Percentiles rank a stretch among this genome's conserved stretches.
Conservation (phyloP, 2,888 invertebrate species). For the Philopedon plagiatum region DNA sequence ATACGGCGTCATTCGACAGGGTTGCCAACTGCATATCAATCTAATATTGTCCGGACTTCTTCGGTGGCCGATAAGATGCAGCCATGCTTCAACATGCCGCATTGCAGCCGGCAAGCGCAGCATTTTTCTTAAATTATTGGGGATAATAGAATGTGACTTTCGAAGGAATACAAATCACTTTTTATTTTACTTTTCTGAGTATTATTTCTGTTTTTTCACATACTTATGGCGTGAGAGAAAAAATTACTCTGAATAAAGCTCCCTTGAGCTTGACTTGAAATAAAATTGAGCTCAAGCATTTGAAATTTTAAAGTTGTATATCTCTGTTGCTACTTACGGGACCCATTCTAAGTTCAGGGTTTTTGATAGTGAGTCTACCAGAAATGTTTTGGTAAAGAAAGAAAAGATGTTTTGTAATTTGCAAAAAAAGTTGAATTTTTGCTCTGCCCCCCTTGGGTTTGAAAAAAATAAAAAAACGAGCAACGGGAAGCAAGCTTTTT, state of each 20-base stretch:
- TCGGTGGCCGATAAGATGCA: slow-evolving; percentile 59
- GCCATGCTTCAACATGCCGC: slow-evolving; percentile 65
- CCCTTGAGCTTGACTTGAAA: too few relatives aligned
- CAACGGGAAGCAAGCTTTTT: too few relatives aligned
- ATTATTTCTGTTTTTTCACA: not conserved
- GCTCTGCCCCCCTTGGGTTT: too few relatives aligned
- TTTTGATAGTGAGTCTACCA: too few relatives aligned
- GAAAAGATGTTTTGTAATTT: too few relatives aligned
- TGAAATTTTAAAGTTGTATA: too few relatives aligned
- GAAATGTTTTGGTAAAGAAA: too few relatives aligned
- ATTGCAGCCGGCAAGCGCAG: slow-evolving; percentile 62
- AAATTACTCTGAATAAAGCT: not conserved
- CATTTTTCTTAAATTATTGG: slow-evolving; percentile 55
- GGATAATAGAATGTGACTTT: slow-evolving; percentile 30
- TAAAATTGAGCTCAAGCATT: too few relatives aligned
- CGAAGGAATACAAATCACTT: slow-evolving; percentile 9
- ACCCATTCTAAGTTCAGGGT: too few relatives aligned
- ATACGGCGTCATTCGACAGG: slow-evolving; percentile 21
- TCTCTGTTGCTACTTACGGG: too few relatives aligned
- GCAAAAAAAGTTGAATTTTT: too few relatives aligned
- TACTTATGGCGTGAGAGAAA: not conserved
- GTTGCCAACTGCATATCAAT: slow-evolving; percentile 45
- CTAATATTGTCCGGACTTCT: slow-evolving; percentile 42
- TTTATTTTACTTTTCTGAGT: not conserved
- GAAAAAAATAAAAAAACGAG: too few relatives aligned